Conservation (phyloP, 2,797 vertebrate genomes). For the Clarias pachynema region DNA sequence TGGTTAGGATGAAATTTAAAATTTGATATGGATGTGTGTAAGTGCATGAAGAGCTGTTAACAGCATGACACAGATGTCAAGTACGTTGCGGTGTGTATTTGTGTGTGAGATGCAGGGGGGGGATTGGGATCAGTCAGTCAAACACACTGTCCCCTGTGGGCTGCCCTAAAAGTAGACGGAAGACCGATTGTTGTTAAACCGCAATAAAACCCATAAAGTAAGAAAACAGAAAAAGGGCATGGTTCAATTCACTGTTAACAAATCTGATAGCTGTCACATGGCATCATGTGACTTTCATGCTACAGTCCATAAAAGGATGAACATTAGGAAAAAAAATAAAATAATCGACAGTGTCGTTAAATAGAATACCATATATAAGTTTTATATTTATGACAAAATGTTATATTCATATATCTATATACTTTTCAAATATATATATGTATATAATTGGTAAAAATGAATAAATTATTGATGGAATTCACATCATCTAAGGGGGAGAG, state of each 20-base stretch:
- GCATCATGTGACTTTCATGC: constrained; percentile 75
- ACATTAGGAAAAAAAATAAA: constrained; percentile 61
- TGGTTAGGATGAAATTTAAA: constrained; percentile 24
- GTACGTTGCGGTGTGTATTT: constrained; percentile 33
- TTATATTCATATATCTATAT: constrained; percentile 68
- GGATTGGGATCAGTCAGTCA: constrained; percentile 1
- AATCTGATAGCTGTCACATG: constrained; percentile 68
- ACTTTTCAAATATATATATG: constrained; percentile 70
- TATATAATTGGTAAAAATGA: constrained; percentile 81
- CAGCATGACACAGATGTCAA: constrained; percentile 30
- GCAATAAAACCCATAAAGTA: constrained; percentile 69
- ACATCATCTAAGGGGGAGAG: constrained; percentile 76
- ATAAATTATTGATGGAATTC: constrained; percentile 78
- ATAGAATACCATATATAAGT: constrained; percentile 67
- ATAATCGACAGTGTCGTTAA: constrained; percentile 68
- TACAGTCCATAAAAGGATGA: constrained; percentile 75
- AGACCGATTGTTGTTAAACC: constrained; percentile 68
- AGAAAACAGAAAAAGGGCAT: constrained; percentile 48
- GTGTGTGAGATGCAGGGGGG: constrained; percentile 8
- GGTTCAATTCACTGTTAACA: constrained; percentile 51
- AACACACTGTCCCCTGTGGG: constrained; percentile 32
- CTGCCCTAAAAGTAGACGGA: constrained; percentile 56
- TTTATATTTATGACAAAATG: constrained; percentile 68
- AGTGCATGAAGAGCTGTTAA: constrained; percentile 39
- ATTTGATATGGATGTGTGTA: constrained; percentile 36